These are phyloP conservation scores for Nomada goodeniana DNA, from an alignment of 2,888 invertebrate species.

Conservation along the genomic window DNA sequence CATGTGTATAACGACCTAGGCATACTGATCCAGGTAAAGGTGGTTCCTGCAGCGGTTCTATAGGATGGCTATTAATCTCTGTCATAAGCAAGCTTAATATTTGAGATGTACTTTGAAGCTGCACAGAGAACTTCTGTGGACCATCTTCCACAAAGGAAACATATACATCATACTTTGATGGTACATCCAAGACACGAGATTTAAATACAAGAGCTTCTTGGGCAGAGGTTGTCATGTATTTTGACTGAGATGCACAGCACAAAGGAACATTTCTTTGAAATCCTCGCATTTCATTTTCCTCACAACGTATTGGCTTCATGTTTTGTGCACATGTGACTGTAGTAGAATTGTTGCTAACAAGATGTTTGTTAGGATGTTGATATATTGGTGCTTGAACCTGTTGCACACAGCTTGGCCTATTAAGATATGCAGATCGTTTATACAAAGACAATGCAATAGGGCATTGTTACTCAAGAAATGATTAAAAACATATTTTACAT, in stretches of 20 bases:
- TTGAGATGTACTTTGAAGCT: conserved; percentile 87
- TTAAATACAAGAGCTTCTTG: conserved; percentile 80
- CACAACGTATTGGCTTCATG: conserved; percentile 30
- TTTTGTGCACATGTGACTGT: conserved; percentile 30
- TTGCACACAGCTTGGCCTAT: conserved; percentile 34
- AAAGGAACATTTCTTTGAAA: conserved; percentile 37
- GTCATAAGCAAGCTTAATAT: conserved; percentile 89
- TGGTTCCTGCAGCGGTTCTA: conserved; percentile 87
- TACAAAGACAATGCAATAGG: not conserved
- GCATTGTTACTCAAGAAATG: no score
- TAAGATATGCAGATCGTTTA: conserved; percentile 11
- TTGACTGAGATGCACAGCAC: conserved; percentile 41
- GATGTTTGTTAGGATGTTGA: conserved; percentile 48
- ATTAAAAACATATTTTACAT: no score
- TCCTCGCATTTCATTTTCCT: conserved; percentile 32
- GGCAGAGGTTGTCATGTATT: conserved; percentile 37
- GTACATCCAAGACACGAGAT: conserved; percentile 84
- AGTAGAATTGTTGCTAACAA: conserved; percentile 30
- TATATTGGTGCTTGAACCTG: conserved; percentile 47
- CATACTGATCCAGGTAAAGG: conserved; percentile 92
- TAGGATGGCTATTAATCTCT: conserved; percentile 88
- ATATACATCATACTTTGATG: conserved; percentile 88
- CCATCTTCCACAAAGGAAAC: conserved; percentile 93
- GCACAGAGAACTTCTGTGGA: conserved; percentile 91
- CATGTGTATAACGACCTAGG: conserved; percentile 89